Conservation (phyloP, 2,113 vertebrate species). For the Heptranchias perlo region DNA sequence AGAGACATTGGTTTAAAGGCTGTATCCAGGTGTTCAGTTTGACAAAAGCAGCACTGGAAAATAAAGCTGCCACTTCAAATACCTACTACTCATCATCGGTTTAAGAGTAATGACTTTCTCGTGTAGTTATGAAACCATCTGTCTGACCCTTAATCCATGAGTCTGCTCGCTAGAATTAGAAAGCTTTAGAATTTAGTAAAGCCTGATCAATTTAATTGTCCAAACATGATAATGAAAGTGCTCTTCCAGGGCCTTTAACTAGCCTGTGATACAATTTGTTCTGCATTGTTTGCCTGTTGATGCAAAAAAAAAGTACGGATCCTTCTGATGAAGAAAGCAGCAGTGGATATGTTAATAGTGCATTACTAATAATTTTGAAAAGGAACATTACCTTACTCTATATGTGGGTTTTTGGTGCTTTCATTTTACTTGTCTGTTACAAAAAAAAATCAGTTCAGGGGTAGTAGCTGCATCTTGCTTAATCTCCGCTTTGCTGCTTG, state of each 20-base stretch:
- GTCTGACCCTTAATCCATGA: conserved; percentile 45
- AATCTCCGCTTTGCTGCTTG: conserved; percentile 39
- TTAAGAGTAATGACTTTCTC: conserved; percentile 37
- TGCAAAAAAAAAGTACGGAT: conserved; percentile 47
- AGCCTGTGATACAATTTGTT: conserved; percentile 55
- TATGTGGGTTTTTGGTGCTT: conserved; percentile 41
- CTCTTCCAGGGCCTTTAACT: conserved; percentile 55
- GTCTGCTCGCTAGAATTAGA: conserved; percentile 44
- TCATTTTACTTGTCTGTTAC: neutral
- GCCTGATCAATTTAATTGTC: conserved; percentile 47
- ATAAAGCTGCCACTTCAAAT: conserved; percentile 4
- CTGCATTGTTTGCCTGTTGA: conserved; percentile 53
- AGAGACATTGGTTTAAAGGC: neutral
- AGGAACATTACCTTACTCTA: conserved; percentile 41
- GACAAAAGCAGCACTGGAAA: neutral
- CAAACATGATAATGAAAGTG: conserved; percentile 47
- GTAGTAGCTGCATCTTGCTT: conserved; percentile 33
- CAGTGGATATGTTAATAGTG: conserved; percentile 43
- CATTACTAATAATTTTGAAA: conserved; percentile 42
- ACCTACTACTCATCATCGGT: conserved; percentile 40
- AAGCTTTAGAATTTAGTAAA: conserved; percentile 42
- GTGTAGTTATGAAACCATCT: conserved; percentile 36
- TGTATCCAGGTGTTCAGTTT: conserved; percentile 11
- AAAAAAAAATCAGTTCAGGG: neutral
- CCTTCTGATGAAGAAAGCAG: conserved; percentile 51